These are phyloP conservation scores for Blastobasis adustella DNA, from an alignment of 2,888 invertebrate genomes.

Conservation along the genomic window DNA sequence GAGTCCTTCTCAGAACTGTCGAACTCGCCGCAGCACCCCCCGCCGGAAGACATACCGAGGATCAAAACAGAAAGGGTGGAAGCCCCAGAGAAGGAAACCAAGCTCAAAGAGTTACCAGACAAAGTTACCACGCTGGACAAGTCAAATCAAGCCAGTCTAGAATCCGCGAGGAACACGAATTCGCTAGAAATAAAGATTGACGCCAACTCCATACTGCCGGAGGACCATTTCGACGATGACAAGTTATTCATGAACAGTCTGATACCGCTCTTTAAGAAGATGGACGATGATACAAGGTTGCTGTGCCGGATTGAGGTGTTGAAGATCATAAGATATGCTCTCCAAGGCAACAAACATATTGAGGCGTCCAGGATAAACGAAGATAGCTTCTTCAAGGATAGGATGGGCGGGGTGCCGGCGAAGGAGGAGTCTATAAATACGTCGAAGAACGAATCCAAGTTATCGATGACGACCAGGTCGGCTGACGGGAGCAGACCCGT, in stretches of 20 bases:
- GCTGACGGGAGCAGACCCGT: slow-evolving; percentile 59
- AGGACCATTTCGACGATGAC: slow-evolving; percentile 63
- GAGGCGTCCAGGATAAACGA: slow-evolving; percentile 48
- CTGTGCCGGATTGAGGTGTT: slow-evolving; percentile 58
- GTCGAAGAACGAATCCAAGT: slow-evolving; percentile 32
- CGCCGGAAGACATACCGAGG: slow-evolving; percentile 45
- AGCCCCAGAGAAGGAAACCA: slow-evolving; percentile 52
- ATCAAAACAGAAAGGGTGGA: slow-evolving; percentile 46
- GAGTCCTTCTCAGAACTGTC: slow-evolving; percentile 62
- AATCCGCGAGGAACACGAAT: slow-evolving; percentile 30
- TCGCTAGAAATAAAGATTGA: slow-evolving; percentile 59
- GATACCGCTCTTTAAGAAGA: slow-evolving; percentile 59
- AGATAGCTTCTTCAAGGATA: slow-evolving; percentile 42
- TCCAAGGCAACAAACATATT: slow-evolving; percentile 56
- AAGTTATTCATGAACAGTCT: slow-evolving; percentile 62
- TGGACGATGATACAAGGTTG: slow-evolving; percentile 60
- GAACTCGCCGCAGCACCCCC: slow-evolving; percentile 56
- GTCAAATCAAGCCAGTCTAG: slow-evolving; percentile 40
- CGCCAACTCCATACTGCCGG: slow-evolving; percentile 54
- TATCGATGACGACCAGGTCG: slow-evolving; percentile 61
- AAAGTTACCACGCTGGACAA: slow-evolving; percentile 46
- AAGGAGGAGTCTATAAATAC: slow-evolving; percentile 34
- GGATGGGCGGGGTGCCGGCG: slow-evolving; percentile 33
- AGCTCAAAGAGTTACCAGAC: slow-evolving; percentile 35
- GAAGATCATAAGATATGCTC: slow-evolving; percentile 51